These are phyloP conservation scores for Parasteatoda lunata DNA, from an alignment of 2,888 invertebrate genomes.

Conservation along the genomic window DNA sequence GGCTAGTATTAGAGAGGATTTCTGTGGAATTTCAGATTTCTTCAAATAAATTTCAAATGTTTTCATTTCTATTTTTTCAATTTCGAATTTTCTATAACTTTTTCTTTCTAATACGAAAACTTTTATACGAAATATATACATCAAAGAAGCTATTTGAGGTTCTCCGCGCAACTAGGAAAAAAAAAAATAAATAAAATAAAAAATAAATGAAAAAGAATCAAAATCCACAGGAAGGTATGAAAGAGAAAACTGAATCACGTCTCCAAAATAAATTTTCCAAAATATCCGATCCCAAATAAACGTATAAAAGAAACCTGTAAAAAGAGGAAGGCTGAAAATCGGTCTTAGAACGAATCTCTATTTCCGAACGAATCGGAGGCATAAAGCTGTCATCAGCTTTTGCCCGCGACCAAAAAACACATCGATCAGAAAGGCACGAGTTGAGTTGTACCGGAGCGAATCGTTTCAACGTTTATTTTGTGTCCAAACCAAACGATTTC, in stretches of 20 bases:
- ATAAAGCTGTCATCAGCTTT: constrained; percentile 52
- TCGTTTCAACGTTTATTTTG: constrained; percentile 37
- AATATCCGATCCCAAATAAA: background rate
- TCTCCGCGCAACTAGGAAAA: too few relatives aligned
- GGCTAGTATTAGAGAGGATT: background rate
- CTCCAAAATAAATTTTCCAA: constrained; percentile 27
- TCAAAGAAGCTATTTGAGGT: too few relatives aligned
- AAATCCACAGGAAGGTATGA: too few relatives aligned
- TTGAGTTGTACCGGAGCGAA: background rate
- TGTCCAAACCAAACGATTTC: background rate
- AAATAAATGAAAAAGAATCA: too few relatives aligned
- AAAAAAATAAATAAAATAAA: too few relatives aligned
- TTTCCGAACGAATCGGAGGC: constrained; percentile 39
- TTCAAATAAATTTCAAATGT: too few relatives aligned
- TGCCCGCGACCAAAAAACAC: constrained; percentile 14
- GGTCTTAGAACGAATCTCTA: constrained; percentile 8
- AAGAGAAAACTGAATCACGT: constrained; percentile 45
- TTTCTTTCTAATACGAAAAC: too few relatives aligned
- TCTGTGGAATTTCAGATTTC: background rate
- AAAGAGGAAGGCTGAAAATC: background rate
- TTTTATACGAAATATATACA: too few relatives aligned
- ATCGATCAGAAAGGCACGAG: constrained; percentile 34
- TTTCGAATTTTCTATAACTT: too few relatives aligned
- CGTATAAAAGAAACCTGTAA: background rate
- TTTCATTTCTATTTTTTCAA: too few relatives aligned